Conservation (phyloP, 2,888 invertebrate species). For the Deilephila elpenor region DNA sequence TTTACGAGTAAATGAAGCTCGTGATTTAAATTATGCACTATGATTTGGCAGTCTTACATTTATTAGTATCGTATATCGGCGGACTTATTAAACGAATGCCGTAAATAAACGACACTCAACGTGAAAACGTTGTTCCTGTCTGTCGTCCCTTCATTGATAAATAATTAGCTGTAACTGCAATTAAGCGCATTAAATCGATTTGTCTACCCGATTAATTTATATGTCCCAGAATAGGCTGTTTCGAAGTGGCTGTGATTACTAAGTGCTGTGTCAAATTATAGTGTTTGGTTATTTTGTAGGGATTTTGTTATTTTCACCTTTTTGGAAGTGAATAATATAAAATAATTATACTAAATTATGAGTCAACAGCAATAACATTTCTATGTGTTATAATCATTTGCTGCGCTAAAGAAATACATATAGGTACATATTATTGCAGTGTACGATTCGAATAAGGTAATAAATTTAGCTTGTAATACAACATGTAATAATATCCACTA, state of each 20-base stretch:
- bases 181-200: slow-evolving; percentile 29
- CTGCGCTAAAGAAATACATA: too few relatives aligned
- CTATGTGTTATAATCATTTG: too few relatives aligned
- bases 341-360: too few relatives aligned
- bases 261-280: background rate
- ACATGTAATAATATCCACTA: too few relatives aligned
- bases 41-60: background rate
- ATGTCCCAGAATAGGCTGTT: slow-evolving; percentile 7
- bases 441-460: too few relatives aligned
- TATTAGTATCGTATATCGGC: background rate
- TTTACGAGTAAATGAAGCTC: too few relatives aligned
- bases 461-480: too few relatives aligned
- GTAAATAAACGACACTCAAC: slow-evolving; percentile 40
- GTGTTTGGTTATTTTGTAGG: background rate
- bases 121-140: slow-evolving; percentile 38
- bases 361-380: too few relatives aligned
- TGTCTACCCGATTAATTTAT: slow-evolving; percentile 28
- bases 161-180: slow-evolving; percentile 37
- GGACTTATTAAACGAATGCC: slow-evolving; percentile 1
- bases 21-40: background rate
- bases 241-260: background rate
- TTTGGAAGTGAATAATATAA: background rate
- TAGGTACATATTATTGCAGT: too few relatives aligned
- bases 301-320: background rate
- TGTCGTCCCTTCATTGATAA: slow-evolving; percentile 39